phyloP scores from a whole-genome alignment of 2,113 vertebrate species.

The Prionailurus viverrinus region DNA sequence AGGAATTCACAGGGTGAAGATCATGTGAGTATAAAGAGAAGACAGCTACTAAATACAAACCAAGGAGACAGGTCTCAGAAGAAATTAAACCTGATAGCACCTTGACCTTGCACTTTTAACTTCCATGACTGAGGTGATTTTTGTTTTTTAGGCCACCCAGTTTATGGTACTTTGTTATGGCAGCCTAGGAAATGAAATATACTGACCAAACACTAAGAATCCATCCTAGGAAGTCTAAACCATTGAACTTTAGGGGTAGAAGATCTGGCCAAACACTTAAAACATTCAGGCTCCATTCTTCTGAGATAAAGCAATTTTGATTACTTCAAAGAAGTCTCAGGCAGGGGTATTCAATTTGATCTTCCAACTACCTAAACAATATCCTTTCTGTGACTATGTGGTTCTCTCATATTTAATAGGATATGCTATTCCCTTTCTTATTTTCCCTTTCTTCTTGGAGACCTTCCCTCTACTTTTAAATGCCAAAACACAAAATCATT shows the following conservation, averaged over 20 bases:
- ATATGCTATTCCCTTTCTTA: background rate
- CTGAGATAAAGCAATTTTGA: background rate
- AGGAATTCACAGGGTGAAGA: background rate
- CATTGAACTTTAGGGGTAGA: background rate
- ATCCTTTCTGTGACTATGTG: background rate
- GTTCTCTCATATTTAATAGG: background rate
- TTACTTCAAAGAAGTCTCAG: background rate
- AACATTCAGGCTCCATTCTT: background rate
- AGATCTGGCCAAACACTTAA: background rate
- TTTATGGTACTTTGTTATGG: background rate
- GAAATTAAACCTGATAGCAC: background rate
- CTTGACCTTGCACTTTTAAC: background rate
- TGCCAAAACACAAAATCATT: background rate
- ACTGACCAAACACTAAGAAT: background rate
- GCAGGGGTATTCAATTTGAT: background rate
- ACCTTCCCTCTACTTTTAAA: constrained; percentile 26
- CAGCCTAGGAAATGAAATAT: background rate
- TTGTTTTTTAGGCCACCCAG: background rate
- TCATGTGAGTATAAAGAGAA: background rate
- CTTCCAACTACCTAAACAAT: background rate
- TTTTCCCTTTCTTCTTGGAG: background rate
- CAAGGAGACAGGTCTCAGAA: background rate
- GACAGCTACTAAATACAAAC: background rate
- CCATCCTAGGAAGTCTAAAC: background rate
- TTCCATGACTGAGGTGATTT: background rate